These are phyloP conservation scores for Crax fasciolata DNA, from an alignment of 2,797 vertebrate genomes.

Conservation along the genomic window DNA sequence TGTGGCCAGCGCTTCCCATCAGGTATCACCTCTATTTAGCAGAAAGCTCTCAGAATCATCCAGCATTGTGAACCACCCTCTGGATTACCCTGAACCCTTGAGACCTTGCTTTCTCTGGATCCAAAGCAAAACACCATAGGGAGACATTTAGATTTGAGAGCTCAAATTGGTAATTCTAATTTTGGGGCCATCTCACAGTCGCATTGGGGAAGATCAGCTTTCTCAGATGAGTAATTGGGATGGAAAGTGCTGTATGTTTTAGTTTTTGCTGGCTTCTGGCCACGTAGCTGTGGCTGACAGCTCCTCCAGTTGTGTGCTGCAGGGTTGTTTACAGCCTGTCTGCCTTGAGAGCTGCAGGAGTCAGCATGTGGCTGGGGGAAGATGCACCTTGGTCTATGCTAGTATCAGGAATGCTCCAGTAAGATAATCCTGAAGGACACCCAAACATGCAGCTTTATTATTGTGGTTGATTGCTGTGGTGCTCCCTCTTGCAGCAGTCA, in stretches of 20 bases:
- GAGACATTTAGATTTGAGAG: background rate
- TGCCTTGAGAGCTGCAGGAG: background rate
- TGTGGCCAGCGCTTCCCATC: background rate
- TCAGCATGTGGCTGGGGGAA: background rate
- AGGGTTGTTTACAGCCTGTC: background rate
- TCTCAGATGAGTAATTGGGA: background rate
- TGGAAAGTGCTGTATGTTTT: background rate
- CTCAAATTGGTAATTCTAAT: background rate
- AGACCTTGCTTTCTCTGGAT: background rate
- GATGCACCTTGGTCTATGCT: background rate
- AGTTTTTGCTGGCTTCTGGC: background rate
- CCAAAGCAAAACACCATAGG: background rate
- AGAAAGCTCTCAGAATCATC: background rate
- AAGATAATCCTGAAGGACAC: background rate
- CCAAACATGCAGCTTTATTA: background rate
- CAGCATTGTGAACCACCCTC: background rate
- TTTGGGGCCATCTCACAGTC: background rate
- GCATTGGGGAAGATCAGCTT: background rate
- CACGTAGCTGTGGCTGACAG: accelerated
- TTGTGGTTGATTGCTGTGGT: accelerated
- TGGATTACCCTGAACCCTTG: background rate
- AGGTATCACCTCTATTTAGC: background rate
- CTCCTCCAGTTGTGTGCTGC: background rate
- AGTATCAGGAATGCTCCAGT: background rate
- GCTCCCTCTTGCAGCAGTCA: background rate